A percentile compares a stretch with the other conserved stretches of the same genome.
These are phyloP conservation scores for Ceratitis capitata DNA, from an alignment of 1,140 invertebrate species.

Conservation along the genomic window DNA sequence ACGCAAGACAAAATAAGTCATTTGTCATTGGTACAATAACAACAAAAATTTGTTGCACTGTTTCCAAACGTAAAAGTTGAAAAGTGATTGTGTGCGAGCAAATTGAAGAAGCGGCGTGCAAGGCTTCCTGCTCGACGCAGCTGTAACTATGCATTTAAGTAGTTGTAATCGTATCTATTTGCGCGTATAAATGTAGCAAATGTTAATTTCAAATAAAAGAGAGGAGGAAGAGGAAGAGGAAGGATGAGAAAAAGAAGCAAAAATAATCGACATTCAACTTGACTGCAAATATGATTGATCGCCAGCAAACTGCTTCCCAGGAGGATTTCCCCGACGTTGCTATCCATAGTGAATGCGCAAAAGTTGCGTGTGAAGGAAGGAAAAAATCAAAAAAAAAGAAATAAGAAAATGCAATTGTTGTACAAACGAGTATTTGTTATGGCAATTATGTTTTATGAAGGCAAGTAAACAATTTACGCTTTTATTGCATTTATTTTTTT, in stretches of 20 bases:
- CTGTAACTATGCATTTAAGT: neutral
- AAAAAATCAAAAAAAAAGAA: no score
- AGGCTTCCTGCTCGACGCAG: constrained; percentile 4
- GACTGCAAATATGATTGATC: constrained; percentile 18
- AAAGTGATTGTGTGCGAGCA: neutral
- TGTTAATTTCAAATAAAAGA: no score
- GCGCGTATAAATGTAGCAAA: neutral
- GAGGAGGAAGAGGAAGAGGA: no score
- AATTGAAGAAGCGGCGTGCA: neutral
- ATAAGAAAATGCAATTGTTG: neutral
- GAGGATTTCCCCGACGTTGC: neutral
- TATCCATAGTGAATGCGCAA: no score
- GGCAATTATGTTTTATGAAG: constrained; percentile 6
- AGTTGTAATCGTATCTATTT: neutral
- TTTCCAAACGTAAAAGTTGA: neutral
- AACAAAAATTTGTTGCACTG: neutral
- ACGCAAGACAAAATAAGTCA: constrained; percentile 1
- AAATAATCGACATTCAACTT: neutral
- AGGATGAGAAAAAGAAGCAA: no score
- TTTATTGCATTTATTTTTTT: neutral
- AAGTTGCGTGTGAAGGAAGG: neutral
- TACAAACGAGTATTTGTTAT: neutral
- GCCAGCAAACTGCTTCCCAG: neutral
- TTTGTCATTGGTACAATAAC: neutral
- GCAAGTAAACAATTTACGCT: neutral